A percentile compares a stretch with the other conserved stretches of the same genome.
Evolutionary conservation across 2,888 invertebrate genomes (phyloP).

Genomic region (Serripes groenlandicus): DNA sequence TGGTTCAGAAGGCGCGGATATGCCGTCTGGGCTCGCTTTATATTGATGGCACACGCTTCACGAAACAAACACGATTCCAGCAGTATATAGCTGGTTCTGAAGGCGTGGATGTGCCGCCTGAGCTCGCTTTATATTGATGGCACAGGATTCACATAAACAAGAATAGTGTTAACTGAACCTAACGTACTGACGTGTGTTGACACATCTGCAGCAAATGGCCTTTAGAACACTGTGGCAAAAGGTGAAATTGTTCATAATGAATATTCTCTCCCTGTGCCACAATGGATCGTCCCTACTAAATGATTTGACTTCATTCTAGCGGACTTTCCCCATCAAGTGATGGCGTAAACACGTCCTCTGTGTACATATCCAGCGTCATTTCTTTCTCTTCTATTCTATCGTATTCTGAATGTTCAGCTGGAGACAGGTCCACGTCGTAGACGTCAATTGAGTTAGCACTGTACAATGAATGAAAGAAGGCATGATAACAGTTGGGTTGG

Average conservation of each 20-base stretch:
- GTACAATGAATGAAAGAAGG: not conserved
- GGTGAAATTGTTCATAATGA: not conserved
- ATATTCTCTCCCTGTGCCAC: not conserved
- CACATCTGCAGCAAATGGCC: too few species aligned
- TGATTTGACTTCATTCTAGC: constrained; percentile 18
- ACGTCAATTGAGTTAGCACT: constrained; percentile 60
- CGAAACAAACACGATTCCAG: too few species aligned
- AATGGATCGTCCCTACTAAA: not conserved
- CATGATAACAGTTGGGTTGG: not conserved
- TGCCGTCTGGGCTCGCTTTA: too few species aligned
- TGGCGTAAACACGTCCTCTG: constrained; percentile 31
- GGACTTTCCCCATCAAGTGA: constrained; percentile 27
- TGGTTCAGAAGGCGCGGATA: too few species aligned
- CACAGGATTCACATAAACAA: too few species aligned
- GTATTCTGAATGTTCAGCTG: not conserved
- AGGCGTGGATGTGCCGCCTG: too few species aligned
- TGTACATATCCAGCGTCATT: constrained; percentile 58
- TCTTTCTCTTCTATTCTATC: constrained; percentile 54
- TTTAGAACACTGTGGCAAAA: not conserved
- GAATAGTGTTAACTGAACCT: too few species aligned
- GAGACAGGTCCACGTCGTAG: constrained; percentile 37
- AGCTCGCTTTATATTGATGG: too few species aligned
- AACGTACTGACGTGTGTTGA: too few species aligned
- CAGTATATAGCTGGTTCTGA: too few species aligned
- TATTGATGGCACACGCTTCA: too few species aligned